Percentiles rank a stretch among this genome's conserved stretches.
Evolutionary conservation across 2,888 invertebrate genomes (phyloP).

Genomic region (Eilema depressum): DNA sequence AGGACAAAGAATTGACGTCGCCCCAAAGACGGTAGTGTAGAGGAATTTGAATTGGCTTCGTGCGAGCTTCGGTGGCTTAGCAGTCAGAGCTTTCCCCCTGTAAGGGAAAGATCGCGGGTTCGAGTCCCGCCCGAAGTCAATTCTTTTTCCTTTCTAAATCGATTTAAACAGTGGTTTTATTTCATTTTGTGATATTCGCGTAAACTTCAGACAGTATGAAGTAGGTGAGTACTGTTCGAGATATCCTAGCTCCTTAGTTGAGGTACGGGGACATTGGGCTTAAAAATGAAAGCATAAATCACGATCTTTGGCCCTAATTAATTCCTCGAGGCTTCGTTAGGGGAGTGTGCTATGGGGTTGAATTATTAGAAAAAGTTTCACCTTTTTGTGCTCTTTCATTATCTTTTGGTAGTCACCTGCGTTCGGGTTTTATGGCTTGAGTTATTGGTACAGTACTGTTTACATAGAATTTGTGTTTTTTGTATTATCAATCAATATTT

Average conservation of each 20-base stretch:
- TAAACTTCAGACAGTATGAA: too few relatives aligned
- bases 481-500: neutral
- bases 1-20: too few relatives aligned
- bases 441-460: constrained; percentile 31
- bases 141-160: too few relatives aligned
- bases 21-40: too few relatives aligned
- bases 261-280: constrained; percentile 74
- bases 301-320: constrained; percentile 86
- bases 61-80: too few relatives aligned
- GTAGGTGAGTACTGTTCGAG: constrained; percentile 34
- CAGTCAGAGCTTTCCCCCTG: too few relatives aligned
- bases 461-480: neutral
- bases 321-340: constrained; percentile 81
- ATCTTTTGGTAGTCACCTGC: constrained; percentile 73
- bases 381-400: constrained; percentile 68
- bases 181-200: too few relatives aligned
- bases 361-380: constrained; percentile 80
- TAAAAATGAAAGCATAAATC: constrained; percentile 87
- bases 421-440: constrained; percentile 42
- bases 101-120: too few relatives aligned
- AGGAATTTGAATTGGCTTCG: too few relatives aligned
- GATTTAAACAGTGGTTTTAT: too few relatives aligned
- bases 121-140: too few relatives aligned
- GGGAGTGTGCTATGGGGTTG: constrained; percentile 64
- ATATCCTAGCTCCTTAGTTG: constrained; percentile 44